These are phyloP conservation scores for Stegana nigrithorax DNA, from an alignment of 2,888 invertebrate genomes.

Conservation along the genomic window DNA sequence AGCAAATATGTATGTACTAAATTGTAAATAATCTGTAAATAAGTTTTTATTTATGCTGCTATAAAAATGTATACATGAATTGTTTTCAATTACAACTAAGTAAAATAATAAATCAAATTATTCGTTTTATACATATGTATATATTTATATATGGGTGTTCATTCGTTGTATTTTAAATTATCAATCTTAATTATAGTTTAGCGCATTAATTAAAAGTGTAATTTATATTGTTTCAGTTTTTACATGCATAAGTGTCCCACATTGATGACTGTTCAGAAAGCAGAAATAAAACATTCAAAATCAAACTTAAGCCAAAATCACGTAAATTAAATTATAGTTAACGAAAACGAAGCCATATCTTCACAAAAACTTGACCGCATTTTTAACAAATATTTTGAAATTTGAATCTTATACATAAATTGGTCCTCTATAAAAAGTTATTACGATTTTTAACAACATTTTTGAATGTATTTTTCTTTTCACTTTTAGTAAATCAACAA, in stretches of 20 bases:
- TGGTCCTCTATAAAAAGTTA: constrained; percentile 67
- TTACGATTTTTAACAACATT: constrained; percentile 40
- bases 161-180: constrained; percentile 64
- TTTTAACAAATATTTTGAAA: no score
- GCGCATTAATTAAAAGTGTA: constrained; percentile 29
- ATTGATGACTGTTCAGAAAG: no score
- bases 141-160: constrained; percentile 51
- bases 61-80: constrained; percentile 22
- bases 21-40: constrained; percentile 18
- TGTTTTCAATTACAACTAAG: constrained; percentile 47
- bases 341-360: no score
- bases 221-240: no score
- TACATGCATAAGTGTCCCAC: no score
- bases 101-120: constrained; percentile 35
- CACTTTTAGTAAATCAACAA: constrained; percentile 12
- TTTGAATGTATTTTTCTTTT: constrained; percentile 43
- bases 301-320: no score
- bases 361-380: no score
- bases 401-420: constrained; percentile 67
- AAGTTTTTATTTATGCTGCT: constrained; percentile 18
- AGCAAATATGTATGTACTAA: constrained; percentile 26
- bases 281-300: background rate
- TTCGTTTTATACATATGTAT: constrained; percentile 40
- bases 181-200: constrained; percentile 41
- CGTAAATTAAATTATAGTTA: no score